Base-by-base conservation (phyloP, 2,113 vertebrate species). In the Donacobius atricapilla region DNA sequence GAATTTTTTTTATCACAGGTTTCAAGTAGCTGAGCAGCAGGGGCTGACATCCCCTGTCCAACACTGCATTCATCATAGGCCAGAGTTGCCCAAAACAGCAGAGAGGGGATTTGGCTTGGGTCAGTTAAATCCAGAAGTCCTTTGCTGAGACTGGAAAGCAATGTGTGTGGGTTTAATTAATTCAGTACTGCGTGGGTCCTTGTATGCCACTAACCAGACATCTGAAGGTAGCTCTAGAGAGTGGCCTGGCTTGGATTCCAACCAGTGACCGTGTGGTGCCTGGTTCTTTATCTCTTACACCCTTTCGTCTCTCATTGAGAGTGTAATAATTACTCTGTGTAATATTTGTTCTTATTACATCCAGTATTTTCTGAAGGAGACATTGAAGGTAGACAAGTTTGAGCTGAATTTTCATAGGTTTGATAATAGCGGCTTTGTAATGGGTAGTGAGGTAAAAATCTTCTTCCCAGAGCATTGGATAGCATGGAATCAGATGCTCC, bases 401-500 rank as follows among this genome's bases (percentile, higher is more conserved):
- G 1, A 80, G 68, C 16, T 89, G 86, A 85, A 86, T 95, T 95
- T 87, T 88, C 39, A 24, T 63, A 35, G 53, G 18, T 83, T 93
- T 91, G 76, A 42, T 66, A 92, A 57, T 19, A 88, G 47, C 0
- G 0, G 7, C 58, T 89, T 88, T 89, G 39, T 93, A 77, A 64
- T 37, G 37, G 15, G 70, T 70, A 64, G 33, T 66, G 70, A 86
- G 76, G 93, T 95, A 87, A 94, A 94, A 87, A 68, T 82, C 82
- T 93, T 92, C 65, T 89, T 87, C 58, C 47, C n/a, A 42, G 57
- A 33, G 35, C 77, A 60, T 33, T 70, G 45, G 77, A 50, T 89
- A 50, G 23, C 39, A 33, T 0, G 4, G 17, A 78, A 39, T 88
- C 14, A 3, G 57, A 65, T 71, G 45, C 53, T 89, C 17, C 64